phyloP scores from a whole-genome alignment of 2,113 vertebrate genomes.

The Pomatorhinus ruficollis region DNA sequence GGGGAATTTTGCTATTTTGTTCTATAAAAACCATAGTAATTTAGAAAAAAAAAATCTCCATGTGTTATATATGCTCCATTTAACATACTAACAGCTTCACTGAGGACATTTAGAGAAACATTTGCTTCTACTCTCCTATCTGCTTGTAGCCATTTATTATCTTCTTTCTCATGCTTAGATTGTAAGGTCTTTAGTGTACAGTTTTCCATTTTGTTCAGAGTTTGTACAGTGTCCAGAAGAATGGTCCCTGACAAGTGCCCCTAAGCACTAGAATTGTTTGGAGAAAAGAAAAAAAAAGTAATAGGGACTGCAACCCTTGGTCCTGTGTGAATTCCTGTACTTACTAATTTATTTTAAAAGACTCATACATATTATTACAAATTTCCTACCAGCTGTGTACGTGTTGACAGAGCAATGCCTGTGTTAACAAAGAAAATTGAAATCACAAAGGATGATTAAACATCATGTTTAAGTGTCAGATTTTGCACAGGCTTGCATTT shows the following conservation, averaged over 20 bases:
- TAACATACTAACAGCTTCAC: background rate
- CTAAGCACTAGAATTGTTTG: background rate
- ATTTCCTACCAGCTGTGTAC: background rate
- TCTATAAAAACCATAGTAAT: background rate
- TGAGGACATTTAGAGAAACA: background rate
- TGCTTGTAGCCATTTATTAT: background rate
- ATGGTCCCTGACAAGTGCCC: slow-evolving; percentile 4
- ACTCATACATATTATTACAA: background rate
- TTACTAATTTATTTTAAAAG: slow-evolving; percentile 5
- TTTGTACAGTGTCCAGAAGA: slow-evolving; percentile 18
- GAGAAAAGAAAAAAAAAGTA: background rate
- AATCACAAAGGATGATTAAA: slow-evolving; percentile 22
- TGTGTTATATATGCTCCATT: background rate
- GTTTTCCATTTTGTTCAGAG: slow-evolving; percentile 18
- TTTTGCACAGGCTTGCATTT: slow-evolving; percentile 16
- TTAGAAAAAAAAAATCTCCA: background rate
- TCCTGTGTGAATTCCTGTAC: slow-evolving; percentile 1
- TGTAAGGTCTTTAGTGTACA: background rate
- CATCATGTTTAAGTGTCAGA: background rate
- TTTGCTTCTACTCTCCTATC: background rate
- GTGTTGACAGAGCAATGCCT: background rate
- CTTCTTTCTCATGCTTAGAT: background rate
- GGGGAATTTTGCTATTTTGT: background rate
- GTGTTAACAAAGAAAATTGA: background rate
- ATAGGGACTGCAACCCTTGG: background rate